Base-by-base conservation (phyloP, 1,140 invertebrate species). In the Araneus ventricosus region DNA sequence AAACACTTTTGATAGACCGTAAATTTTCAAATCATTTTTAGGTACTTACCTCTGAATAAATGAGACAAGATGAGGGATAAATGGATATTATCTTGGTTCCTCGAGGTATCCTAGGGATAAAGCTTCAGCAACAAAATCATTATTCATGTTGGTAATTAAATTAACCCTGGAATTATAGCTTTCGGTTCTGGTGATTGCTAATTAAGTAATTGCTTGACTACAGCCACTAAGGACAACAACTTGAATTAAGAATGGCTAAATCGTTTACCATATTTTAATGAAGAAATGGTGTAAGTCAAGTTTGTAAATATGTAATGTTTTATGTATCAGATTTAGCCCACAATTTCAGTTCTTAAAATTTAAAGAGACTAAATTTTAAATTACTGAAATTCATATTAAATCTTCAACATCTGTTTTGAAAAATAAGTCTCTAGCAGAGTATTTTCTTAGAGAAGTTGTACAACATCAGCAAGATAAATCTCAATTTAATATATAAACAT, bases 121-220 rank as follows among this genome's bases (percentile, higher is more conserved):
- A 34, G 2, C 70, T 59, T 14, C 39, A 17, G 24, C 67, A 24
- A 52, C n/a, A 39, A 30, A 90, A 5, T 45, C 67, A 90, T 90
- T 80, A 90, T 67, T 90, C 88, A 90, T 24, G 22, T 0, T 20
- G 34, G 67, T 90, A 80, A 80, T 90, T 80, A 90, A 90, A 80
- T 90, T 80, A 90, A 30, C 70, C 7, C 17, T 3, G 70, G 52
- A 80, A 90, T 80, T 80, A 79, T 90, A 59, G 52, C 45, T 80
- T 90, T 90, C 67, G 34, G 45, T 79, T 17, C 7, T 57, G 37
- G 52, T 59, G 27, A 80, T 80, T 80, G 70, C 34, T 90, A 90
- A 90, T 90, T 90, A 90, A 80, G 88, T 90, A 90, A 90, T 90
- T 90, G 88, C 67, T 10, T 5, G 59, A 59, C 45, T 34, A 39